Evolutionary conservation across 2,797 vertebrate species (phyloP).

Genomic region (Loriculus beryllinus): DNA sequence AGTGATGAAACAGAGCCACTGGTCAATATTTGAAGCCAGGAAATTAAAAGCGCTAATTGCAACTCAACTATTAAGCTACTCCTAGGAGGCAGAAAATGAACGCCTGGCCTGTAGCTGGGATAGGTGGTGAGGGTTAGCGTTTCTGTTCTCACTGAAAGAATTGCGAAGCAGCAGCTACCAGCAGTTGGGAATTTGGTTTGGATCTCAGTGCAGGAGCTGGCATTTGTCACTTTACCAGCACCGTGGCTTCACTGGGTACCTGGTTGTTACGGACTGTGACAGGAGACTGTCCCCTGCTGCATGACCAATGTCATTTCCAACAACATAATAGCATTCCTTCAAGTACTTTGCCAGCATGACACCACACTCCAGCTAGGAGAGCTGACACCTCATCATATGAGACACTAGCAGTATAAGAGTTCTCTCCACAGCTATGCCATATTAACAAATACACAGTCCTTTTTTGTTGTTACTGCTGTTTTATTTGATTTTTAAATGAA

Average conservation of each 20-base stretch:
- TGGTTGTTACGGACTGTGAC: background rate
- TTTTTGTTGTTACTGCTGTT: background rate
- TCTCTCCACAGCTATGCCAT: background rate
- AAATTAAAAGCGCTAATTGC: background rate
- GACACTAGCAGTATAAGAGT: background rate
- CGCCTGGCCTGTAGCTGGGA: background rate
- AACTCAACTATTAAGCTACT: background rate
- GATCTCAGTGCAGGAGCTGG: background rate
- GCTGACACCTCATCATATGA: background rate
- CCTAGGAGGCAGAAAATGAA: background rate
- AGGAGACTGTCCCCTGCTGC: background rate
- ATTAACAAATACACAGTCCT: background rate
- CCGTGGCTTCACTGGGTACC: background rate
- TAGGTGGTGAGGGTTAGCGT: background rate
- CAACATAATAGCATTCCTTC: background rate
- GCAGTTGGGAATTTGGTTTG: background rate
- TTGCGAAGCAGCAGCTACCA: background rate
- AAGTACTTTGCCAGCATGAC: background rate
- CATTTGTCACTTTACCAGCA: background rate
- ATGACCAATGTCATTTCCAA: background rate
- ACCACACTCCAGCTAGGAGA: background rate
- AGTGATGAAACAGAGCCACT: background rate
- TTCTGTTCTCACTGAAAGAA: fast-evolving
- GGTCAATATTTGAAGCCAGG: background rate
- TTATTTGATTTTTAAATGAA: background rate